Percentiles rank a stretch among this genome's conserved stretches.
phyloP scores from a whole-genome alignment of 2,113 vertebrate genomes.

The Sturnira hondurensis region DNA sequence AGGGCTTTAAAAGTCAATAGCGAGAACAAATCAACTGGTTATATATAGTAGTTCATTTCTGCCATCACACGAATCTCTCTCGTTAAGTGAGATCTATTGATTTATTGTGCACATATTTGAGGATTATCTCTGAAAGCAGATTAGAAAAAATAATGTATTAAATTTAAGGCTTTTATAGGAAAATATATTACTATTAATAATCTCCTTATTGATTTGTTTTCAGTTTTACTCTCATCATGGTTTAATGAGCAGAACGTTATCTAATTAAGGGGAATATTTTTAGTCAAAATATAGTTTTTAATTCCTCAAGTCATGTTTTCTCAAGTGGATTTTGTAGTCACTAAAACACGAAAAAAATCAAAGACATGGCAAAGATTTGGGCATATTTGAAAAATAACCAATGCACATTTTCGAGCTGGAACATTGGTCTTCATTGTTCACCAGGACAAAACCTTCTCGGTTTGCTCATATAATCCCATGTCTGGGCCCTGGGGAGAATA shows the following conservation, averaged over 20 bases:
- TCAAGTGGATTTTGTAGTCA: not conserved
- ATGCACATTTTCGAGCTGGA: not conserved
- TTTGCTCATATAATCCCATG: not conserved
- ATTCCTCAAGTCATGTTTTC: not conserved
- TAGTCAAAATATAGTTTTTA: not conserved
- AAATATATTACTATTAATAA: not conserved
- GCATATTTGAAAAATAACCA: not conserved
- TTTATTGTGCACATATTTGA: not conserved
- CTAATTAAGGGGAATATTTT: not conserved
- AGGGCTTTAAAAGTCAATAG: constrained; percentile 30
- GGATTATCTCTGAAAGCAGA: not conserved
- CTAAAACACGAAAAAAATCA: not conserved
- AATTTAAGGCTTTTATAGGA: not conserved
- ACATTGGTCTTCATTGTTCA: not conserved
- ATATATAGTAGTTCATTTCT: not conserved
- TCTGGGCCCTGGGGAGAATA: not conserved
- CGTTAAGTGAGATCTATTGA: not conserved
- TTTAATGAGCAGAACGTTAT: not conserved
- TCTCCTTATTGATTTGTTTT: not conserved
- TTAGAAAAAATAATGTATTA: not conserved
- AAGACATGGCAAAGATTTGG: not conserved
- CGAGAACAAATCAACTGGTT: constrained; percentile 40
- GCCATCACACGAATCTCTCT: not conserved
- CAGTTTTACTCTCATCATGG: not conserved
- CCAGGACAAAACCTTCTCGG: not conserved